phyloP scores from a whole-genome alignment of 2,113 vertebrate genomes.

The Hyperopisus bebe region DNA sequence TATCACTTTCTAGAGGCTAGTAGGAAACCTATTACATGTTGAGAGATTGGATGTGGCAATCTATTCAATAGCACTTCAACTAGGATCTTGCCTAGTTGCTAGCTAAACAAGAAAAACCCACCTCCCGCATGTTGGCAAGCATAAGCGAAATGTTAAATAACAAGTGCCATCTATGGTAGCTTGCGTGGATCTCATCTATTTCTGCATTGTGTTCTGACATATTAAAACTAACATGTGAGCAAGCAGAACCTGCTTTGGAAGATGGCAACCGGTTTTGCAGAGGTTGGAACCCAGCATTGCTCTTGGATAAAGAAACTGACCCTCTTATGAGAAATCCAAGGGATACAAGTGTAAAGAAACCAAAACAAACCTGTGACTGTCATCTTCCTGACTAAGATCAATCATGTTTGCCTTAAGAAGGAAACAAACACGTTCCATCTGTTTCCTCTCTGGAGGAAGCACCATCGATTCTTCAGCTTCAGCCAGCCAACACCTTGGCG shows the following conservation, averaged over 20 bases:
- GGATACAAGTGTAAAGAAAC: not conserved
- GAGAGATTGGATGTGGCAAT: slow-evolving; percentile 4
- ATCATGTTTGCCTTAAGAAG: not conserved
- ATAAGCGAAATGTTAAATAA: not conserved
- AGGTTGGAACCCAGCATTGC: not conserved
- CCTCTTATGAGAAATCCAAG: not conserved
- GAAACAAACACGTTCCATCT: not conserved
- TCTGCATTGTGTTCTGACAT: not conserved
- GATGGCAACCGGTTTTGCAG: not conserved
- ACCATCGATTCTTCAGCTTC: not conserved
- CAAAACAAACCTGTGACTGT: not conserved
- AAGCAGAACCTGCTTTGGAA: not conserved
- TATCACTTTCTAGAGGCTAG: not conserved
- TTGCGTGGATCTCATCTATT: not conserved
- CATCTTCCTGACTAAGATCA: not conserved
- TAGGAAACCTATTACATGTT: not conserved
- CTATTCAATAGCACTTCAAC: not conserved
- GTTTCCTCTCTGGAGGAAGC: not conserved
- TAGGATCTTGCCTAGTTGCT: not conserved
- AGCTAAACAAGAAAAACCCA: not conserved
- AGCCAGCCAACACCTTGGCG: not conserved
- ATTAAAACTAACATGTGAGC: not conserved
- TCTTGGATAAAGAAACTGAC: not conserved
- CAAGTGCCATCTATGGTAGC: not conserved
- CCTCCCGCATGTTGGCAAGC: not conserved